Evolutionary conservation across 2,113 vertebrate genomes (phyloP), one percentile per base, ranked within the genome.

Genomic region (Onychorhynchus coronatus): DNA sequence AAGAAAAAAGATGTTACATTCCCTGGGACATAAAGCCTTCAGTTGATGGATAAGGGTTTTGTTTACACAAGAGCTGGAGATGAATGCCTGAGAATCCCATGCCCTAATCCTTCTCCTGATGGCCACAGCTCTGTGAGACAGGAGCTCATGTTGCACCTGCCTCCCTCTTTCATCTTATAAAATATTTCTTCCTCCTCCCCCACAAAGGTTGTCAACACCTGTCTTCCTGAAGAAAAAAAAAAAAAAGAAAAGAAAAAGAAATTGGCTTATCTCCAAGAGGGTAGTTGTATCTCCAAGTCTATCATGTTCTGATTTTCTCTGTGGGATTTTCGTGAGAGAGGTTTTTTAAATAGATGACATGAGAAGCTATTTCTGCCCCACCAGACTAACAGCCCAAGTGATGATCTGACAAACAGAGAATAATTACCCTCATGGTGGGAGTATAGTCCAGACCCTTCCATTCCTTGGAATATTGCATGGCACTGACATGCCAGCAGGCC

Each of bases 21-120:
- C 53, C 31, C 50, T 88, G 70, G 83, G 59, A 91, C n/a, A 93
- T 62, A 79, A 95, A 89, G 28, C 20, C 49, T 89, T 91, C 82
- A 49, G 58, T 85, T 62, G 53, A 65, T 65, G 55, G 59, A 72
- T 91, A 89, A 88, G 31, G 62, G 13, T 56, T 82, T 75, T 96
- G 44, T 95, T 95, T 94, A 83, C 70, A 65, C 23, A 95, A 80
- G 66, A 65, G 25, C n/a, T 93, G 58, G 71, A 82, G 49, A 76
- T 28, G 41, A 85, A 80, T 50, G 58, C 12, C 85, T 66, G 81
- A 82, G 91, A 88, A 68, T 70, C n/a, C 21, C 46, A 25, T 46
- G 49, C 46, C 46, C n/a, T 53, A 55, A 73, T 52, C 55, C 70
- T 91, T 80, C 35, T 81, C 33, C 16, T 72, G 41, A 50, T 0